A percentile compares a stretch with the other conserved stretches of the same genome.
Conservation (phyloP, 2,797 vertebrate genomes). For the Rachycentron canadum region DNA sequence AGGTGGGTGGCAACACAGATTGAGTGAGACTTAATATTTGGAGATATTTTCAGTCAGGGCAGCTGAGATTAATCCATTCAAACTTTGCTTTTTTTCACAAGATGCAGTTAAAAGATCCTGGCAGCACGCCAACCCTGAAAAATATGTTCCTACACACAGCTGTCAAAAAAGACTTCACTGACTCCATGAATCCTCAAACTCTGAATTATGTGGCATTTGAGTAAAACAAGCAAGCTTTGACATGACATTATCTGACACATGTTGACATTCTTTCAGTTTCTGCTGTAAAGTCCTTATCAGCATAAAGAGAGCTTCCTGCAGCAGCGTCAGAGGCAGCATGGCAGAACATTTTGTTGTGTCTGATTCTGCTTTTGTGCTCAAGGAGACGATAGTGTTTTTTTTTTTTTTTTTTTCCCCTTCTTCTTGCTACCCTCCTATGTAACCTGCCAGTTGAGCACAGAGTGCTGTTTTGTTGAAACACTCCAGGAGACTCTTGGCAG, state of each 20-base stretch:
- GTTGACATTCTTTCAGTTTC: conserved; percentile 71
- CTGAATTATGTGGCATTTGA: background rate
- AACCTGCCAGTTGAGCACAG: conserved; percentile 45
- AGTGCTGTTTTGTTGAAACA: conserved; percentile 30
- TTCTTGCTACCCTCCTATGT: background rate
- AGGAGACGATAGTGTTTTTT: conserved; percentile 24
- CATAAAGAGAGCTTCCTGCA: conserved; percentile 18
- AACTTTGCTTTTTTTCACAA: background rate
- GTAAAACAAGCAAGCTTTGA: conserved; percentile 57
- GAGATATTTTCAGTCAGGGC: conserved; percentile 29
- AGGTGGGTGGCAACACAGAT: background rate
- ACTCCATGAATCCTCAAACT: conserved; percentile 17
- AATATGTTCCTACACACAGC: conserved; percentile 37
- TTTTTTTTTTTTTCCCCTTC: background rate
- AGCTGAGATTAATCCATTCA: conserved; percentile 34
- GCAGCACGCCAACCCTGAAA: conserved; percentile 13
- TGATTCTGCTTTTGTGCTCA: conserved; percentile 53
- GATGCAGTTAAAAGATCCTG: conserved; percentile 32
- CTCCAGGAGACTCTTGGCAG: conserved; percentile 15
- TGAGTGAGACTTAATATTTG: conserved; percentile 5
- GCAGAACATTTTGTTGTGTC: conserved; percentile 67
- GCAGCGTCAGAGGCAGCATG: conserved; percentile 1
- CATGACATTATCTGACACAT: conserved; percentile 56
- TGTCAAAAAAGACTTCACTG: conserved; percentile 9
- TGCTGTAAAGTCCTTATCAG: conserved; percentile 48